These are phyloP conservation scores for Triops longicaudatus DNA, from an alignment of 1,140 invertebrate species.

Conservation along the genomic window DNA sequence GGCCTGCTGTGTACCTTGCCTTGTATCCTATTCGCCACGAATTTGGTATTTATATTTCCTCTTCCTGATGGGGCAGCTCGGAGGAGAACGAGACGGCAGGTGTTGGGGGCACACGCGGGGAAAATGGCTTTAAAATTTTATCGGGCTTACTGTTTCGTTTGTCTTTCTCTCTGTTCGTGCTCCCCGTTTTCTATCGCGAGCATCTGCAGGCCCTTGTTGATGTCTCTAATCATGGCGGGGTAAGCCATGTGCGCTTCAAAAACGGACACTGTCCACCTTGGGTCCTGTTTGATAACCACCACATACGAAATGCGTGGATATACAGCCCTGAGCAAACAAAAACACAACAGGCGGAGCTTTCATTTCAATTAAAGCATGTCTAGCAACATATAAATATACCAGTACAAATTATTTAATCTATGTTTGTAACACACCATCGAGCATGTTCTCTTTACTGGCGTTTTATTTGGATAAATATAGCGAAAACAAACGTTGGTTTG, in stretches of 20 bases:
- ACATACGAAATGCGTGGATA: neutral
- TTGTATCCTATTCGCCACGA: neutral
- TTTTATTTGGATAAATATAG: too few relatives aligned
- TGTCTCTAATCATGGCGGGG: neutral
- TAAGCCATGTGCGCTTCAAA: neutral
- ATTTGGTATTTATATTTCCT: neutral
- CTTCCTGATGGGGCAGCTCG: neutral
- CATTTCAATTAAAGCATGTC: too few relatives aligned
- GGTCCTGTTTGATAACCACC: neutral
- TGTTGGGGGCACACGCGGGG: neutral
- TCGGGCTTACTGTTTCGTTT: neutral
- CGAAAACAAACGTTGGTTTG: too few relatives aligned
- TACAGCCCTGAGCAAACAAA: neutral
- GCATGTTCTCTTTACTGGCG: too few relatives aligned
- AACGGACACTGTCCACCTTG: neutral
- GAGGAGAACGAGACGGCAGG: neutral
- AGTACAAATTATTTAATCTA: too few relatives aligned
- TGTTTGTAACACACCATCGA: too few relatives aligned
- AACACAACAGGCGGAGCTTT: neutral
- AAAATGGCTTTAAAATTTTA: neutral
- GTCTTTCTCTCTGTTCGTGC: neutral
- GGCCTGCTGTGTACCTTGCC: neutral
- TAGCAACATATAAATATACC: too few relatives aligned
- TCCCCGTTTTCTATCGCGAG: neutral
- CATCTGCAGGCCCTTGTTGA: slow-evolving; percentile 8